Evolutionary conservation across 1,140 invertebrate genomes (phyloP), one percentile per base, ranked within the genome.

Genomic region (Dinothrombium tinctorium): DNA sequence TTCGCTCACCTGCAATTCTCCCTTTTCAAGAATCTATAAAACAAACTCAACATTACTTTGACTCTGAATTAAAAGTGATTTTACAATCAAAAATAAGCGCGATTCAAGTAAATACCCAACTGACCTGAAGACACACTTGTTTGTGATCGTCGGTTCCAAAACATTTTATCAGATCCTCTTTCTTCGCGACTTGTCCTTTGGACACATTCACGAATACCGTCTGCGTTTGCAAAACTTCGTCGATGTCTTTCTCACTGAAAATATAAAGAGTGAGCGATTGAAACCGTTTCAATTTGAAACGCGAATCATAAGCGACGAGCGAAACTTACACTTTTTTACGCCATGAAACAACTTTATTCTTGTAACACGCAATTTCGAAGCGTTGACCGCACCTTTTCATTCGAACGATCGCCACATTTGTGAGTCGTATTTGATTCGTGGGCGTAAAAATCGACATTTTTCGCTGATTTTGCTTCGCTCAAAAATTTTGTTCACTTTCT

Each of bases 361-460:
- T 87, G 57, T 99, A 99, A 61, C 92, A 98, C 2, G 94, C 94
- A 49, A 99, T 96, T 67, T 99, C 94, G 64, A 94, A 99, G 51
- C 92, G 67, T 57, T 94, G 95, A n/a, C 94, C 92, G 51, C 67
- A 74, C 64, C 96, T 98, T 60, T 98, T 99, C 59, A 96, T 74
- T 41, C 92, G 68, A n/a, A 99, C 92, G 35, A 98, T 75, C 0
- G 92, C 90, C 2, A 99, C 86, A 67, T 99, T 99, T 33, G 94
- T 99, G 25, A 99, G 59, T n/a, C 87, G 66, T 54, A 95, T 96
- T 71, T 96, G 90, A 65, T 98, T 98, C 26, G 82, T 94, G 3
- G 94, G 94, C 4, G 90, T 95, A 59, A 90, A 92, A 64, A 94
- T 89, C n/a, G n/a, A n/a, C n/a, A n/a, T n/a, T n/a, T n/a, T n/a